These are phyloP conservation scores for Harlomillsia oculata DNA, from an alignment of 1,140 invertebrate genomes.

Conservation along the genomic window DNA sequence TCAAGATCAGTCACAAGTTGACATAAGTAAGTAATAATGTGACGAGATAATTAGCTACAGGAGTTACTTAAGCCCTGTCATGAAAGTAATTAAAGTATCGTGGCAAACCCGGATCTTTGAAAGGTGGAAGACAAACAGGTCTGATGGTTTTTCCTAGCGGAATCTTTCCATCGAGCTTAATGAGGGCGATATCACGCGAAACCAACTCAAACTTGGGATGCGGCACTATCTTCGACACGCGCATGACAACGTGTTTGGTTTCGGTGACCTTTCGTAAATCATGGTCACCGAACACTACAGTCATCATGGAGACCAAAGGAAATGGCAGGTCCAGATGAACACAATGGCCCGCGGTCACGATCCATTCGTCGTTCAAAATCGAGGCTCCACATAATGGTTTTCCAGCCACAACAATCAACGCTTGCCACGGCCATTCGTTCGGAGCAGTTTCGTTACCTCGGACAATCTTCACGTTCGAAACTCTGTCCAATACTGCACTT, in stretches of 20 bases:
- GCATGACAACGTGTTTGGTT: constrained; percentile 10
- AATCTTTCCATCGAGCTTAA: constrained; percentile 20
- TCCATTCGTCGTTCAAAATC: constrained; percentile 18
- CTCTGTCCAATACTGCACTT: not conserved
- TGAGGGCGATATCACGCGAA: constrained; percentile 20
- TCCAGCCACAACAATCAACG: constrained; percentile 20
- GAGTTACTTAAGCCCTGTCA: too few species aligned
- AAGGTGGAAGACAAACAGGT: constrained; percentile 24
- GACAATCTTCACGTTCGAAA: constrained; percentile 12
- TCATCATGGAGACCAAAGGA: constrained; percentile 19
- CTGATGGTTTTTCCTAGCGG: constrained; percentile 1
- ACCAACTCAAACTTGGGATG: constrained; percentile 13
- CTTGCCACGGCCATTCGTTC: constrained; percentile 34
- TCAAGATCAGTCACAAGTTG: not conserved
- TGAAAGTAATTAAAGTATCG: too few species aligned
- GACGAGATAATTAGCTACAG: too few species aligned
- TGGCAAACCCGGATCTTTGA: constrained; percentile 12
- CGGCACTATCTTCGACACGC: constrained; percentile 23
- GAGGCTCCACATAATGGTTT: constrained; percentile 27
- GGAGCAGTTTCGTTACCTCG: constrained; percentile 29
- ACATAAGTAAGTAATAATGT: not conserved
- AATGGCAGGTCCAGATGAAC: constrained; percentile 13
- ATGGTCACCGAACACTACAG: constrained; percentile 30
- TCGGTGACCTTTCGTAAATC: constrained; percentile 19
- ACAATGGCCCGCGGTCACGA: constrained; percentile 31